Conservation (phyloP, 2,888 invertebrate genomes). For the Catocala sponsa region DNA sequence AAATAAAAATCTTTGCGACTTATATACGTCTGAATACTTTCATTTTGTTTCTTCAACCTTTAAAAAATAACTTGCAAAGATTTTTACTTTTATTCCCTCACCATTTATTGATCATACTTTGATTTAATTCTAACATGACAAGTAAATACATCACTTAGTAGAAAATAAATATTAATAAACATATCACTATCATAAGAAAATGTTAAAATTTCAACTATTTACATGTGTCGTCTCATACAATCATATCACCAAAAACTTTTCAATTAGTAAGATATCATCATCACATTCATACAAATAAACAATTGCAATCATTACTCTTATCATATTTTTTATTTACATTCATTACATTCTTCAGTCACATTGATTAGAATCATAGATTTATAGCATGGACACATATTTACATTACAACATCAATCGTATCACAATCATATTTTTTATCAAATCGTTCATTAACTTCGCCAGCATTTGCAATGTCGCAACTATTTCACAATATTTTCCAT, state of each 20-base stretch:
- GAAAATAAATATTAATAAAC: neutral
- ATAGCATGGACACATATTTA: neutral
- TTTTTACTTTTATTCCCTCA: constrained; percentile 50
- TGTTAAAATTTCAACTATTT: neutral
- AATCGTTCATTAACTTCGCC: constrained; percentile 2
- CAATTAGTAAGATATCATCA: neutral
- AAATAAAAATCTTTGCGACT: constrained; percentile 58
- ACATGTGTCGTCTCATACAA: neutral
- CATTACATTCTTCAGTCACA: neutral
- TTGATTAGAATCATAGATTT: neutral
- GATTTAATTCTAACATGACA: constrained; percentile 12
- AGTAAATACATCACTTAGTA: neutral
- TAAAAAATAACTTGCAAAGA: constrained; percentile 48
- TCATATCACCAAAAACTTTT: neutral
- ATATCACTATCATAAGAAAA: neutral
- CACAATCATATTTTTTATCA: neutral
- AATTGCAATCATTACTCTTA: too few species aligned
- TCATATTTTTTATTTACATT: neutral
- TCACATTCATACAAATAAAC: too few species aligned
- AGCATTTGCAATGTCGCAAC: neutral
- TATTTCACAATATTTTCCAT: constrained; percentile 15
- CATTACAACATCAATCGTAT: neutral
- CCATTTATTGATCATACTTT: constrained; percentile 23
- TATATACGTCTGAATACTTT: constrained; percentile 32
- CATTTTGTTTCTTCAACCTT: constrained; percentile 19